These are phyloP conservation scores for Leptinotarsa tumamoca DNA, from an alignment of 2,888 invertebrate genomes.

Conservation along the genomic window DNA sequence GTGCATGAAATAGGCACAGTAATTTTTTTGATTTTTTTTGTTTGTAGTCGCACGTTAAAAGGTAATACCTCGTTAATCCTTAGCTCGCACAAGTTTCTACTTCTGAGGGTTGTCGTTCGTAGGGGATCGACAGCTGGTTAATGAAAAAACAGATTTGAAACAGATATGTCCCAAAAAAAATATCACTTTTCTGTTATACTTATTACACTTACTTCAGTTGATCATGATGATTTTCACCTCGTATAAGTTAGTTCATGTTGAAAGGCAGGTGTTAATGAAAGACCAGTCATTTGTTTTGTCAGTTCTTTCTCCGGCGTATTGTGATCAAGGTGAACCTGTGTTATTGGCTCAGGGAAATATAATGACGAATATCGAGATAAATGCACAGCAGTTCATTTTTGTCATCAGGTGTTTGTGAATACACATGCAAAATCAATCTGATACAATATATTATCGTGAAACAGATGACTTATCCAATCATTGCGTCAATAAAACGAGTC, in stretches of 20 bases:
- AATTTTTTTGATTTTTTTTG: no score
- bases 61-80: no score
- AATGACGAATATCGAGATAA: slow-evolving; percentile 28
- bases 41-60: no score
- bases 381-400: slow-evolving; percentile 23
- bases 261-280: slow-evolving; percentile 5
- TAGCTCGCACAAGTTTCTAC: no score
- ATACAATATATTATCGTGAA: not conserved
- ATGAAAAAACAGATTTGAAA: no score
- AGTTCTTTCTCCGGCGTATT: not conserved
- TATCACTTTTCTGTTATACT: no score
- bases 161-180: no score
- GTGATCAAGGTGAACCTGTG: slow-evolving; percentile 25
- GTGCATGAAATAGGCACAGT: no score
- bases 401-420: slow-evolving; percentile 24
- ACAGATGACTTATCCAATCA: not conserved
- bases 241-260: not conserved
- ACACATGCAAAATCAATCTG: not conserved
- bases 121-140: no score
- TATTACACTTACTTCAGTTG: not conserved
- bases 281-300: not conserved
- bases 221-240: not conserved
- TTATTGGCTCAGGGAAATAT: slow-evolving; percentile 4
- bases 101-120: no score
- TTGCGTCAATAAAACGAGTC: not conserved